Conservation (phyloP, 2,113 vertebrate genomes). For the Cettia cetti region DNA sequence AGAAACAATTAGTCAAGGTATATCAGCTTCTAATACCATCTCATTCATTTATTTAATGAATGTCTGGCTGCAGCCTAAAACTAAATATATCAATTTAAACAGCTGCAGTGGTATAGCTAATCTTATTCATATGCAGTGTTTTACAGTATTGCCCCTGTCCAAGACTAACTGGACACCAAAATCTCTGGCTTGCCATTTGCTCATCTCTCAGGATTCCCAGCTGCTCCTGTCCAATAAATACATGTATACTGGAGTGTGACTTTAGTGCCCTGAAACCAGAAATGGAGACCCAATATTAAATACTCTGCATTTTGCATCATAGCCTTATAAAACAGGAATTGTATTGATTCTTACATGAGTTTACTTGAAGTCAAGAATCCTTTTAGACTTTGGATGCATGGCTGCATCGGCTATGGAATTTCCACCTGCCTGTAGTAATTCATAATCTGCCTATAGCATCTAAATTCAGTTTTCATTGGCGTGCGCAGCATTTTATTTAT, state of each 20-base stretch:
- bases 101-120: background rate
- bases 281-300: background rate
- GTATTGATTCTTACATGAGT: background rate
- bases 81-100: background rate
- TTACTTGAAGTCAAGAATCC: background rate
- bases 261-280: background rate
- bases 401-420: background rate
- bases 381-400: background rate
- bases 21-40: background rate
- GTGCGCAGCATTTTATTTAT: background rate
- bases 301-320: background rate
- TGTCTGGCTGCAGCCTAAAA: background rate
- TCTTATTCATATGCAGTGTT: background rate
- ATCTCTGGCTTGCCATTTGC: background rate
- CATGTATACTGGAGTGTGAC: background rate
- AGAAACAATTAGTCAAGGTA: background rate
- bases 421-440: background rate
- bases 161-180: background rate
- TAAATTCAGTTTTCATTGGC: background rate
- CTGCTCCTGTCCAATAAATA: background rate
- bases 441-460: background rate
- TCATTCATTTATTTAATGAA: background rate
- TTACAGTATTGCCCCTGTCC: background rate
- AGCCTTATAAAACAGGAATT: background rate
- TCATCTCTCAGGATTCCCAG: background rate